Evolutionary conservation across 2,888 invertebrate genomes (phyloP).

Genomic region (Drosophila testacea): DNA sequence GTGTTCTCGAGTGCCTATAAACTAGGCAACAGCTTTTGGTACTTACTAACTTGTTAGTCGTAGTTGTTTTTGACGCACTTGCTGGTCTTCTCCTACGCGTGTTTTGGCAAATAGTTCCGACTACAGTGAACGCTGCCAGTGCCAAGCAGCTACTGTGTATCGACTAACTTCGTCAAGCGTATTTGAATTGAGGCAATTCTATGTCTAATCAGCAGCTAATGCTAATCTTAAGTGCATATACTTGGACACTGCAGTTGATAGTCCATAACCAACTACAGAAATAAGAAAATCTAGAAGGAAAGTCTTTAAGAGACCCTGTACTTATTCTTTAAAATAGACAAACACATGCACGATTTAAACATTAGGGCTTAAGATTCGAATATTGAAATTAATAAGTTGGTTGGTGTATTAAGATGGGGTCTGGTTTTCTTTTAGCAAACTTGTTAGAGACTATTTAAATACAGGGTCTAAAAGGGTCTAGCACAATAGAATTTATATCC

Average conservation of each 20-base stretch:
- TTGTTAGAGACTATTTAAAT: too few species aligned
- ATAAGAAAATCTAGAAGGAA: neutral
- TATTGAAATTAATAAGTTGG: too few species aligned
- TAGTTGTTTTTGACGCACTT: conserved; percentile 14
- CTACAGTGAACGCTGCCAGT: conserved; percentile 19
- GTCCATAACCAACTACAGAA: neutral
- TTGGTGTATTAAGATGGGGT: too few species aligned
- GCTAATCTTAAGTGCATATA: conserved; percentile 49
- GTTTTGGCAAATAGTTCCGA: neutral
- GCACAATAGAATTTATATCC: too few species aligned
- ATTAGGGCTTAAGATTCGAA: too few species aligned
- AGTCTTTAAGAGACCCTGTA: too few species aligned
- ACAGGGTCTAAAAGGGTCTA: too few species aligned
- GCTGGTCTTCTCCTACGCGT: conserved; percentile 30
- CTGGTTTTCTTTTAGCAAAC: too few species aligned
- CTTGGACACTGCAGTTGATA: conserved; percentile 17
- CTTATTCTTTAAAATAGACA: too few species aligned
- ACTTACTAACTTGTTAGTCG: conserved; percentile 21
- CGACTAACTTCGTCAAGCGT: neutral
- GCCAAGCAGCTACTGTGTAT: conserved; percentile 29
- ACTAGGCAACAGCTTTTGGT: neutral
- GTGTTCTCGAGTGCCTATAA: neutral
- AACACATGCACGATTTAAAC: too few species aligned
- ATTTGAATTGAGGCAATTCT: conserved; percentile 30
- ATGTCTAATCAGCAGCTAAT: conserved; percentile 30